Percentiles rank a stretch among this genome's conserved stretches.
Conservation (phyloP, 2,113 vertebrate genomes). For the Coreoperca whiteheadi region DNA sequence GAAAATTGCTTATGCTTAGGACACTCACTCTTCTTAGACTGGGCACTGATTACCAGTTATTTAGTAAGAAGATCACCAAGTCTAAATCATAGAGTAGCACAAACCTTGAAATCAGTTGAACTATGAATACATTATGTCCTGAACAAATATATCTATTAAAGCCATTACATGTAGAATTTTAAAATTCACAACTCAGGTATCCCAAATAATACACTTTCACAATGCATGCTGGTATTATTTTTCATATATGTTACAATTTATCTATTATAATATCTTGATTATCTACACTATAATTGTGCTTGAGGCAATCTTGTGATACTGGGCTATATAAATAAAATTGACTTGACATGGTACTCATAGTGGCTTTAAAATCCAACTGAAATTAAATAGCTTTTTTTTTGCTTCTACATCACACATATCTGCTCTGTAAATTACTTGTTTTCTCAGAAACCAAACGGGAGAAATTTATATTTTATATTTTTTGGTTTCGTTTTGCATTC, state of each 20-base stretch:
- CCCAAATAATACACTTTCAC: not conserved
- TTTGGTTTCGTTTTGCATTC: not conserved
- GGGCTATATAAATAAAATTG: not conserved
- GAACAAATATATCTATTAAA: not conserved
- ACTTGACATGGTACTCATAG: not conserved
- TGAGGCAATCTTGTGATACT: not conserved
- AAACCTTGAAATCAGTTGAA: not conserved
- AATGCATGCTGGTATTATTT: not conserved
- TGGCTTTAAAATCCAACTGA: too few relatives aligned
- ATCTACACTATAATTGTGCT: not conserved
- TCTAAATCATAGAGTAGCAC: not conserved
- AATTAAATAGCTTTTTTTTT: too few relatives aligned
- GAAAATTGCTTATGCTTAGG: conserved; percentile 20
- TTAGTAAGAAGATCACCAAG: conserved; percentile 1
- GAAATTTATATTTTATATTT: not conserved
- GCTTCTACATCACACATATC: not conserved
- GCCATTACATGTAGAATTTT: not conserved
- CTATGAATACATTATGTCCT: not conserved
- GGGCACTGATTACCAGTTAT: conserved; percentile 12
- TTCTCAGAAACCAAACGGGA: not conserved
- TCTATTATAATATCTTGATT: not conserved
- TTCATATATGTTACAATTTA: not conserved
- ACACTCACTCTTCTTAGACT: not conserved
- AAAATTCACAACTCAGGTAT: not conserved
- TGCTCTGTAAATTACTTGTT: too few relatives aligned